Conservation (phyloP, 1,140 invertebrate species). For the Diuraphis noxia region DNA sequence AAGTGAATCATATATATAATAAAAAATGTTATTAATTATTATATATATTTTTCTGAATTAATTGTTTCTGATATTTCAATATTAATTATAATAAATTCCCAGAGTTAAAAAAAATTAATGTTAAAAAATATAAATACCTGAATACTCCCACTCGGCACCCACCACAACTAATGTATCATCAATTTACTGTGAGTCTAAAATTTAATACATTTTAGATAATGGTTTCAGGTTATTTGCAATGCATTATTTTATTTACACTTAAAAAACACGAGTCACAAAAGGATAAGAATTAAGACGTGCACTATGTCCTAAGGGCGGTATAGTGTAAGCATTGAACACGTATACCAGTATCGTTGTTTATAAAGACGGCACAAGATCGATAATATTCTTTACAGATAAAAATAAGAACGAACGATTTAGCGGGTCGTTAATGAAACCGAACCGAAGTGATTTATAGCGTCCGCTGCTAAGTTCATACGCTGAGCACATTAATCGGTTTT, state of each 20-base stretch:
- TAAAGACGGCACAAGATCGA: not conserved
- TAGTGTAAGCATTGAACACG: not conserved
- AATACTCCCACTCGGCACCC: too few relatives aligned
- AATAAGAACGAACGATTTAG: not conserved
- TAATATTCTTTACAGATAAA: conserved; percentile 3
- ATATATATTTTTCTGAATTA: not conserved
- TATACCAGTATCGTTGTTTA: not conserved
- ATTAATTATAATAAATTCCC: not conserved
- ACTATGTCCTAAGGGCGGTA: not conserved
- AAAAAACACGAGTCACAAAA: not conserved
- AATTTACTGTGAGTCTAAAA: not conserved
- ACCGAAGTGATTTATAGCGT: not conserved
- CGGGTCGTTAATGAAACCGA: not conserved
- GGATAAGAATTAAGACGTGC: not conserved
- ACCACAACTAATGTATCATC: not conserved
- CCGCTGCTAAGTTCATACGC: not conserved
- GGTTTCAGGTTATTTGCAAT: not conserved
- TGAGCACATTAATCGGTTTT: not conserved
- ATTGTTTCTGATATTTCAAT: not conserved
- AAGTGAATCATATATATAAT: not conserved
- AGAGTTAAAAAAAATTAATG: too few relatives aligned
- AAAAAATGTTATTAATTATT: not conserved
- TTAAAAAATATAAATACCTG: too few relatives aligned
- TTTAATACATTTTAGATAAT: not conserved
- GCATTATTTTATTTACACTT: not conserved